Evolutionary conservation across 2,888 invertebrate genomes (phyloP), one percentile per base, ranked within the genome.

Genomic region (Hipparchia semele): DNA sequence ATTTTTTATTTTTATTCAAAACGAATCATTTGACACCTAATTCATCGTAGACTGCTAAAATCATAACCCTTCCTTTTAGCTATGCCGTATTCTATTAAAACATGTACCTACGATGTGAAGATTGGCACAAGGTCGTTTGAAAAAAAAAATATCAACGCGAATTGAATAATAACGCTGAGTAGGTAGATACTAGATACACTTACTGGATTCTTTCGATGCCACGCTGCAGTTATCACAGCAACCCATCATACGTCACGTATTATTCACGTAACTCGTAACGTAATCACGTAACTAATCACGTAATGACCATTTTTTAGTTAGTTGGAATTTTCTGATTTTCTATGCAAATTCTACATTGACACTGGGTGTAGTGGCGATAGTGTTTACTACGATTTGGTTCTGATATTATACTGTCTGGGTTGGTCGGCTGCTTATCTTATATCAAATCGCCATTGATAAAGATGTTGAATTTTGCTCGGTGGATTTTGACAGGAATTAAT

Each of bases 131-230:
- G 54, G 33, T 23, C 45, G 58, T 12, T 5, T n/a, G 23, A 23
- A 23, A 23, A 23, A 23, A 45, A 39, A 51, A 10, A 45, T 60
- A 46, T 61, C 9, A 46, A 33, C 46, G 51, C 49, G 53, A 61
- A 65, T 58, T 46, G 23, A 23, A 23, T 23, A 23, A 23, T 23
- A 23, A 23, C 46, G 46, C 60, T 58, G 62, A 59, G 49, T 54
- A 45, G 13, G 10, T 8, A 13, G 49, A 33, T 49, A 10, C 13
- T 56, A 39, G 6, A 33, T 70, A 46, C 76, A 92, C 93, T 92
- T 86, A 93, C 93, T 86, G 58, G 87, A 87, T 79, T 93, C 92
- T 79, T 89, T 87, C 9, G 86, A 86, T 12, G 87, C 84, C 46
- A 86, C 81, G 78, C 87, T 90, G 79, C 88, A 89, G 72, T 33